Evolutionary conservation across 2,888 invertebrate genomes (phyloP).

Genomic region (Branchinecta sandiegonensis): DNA sequence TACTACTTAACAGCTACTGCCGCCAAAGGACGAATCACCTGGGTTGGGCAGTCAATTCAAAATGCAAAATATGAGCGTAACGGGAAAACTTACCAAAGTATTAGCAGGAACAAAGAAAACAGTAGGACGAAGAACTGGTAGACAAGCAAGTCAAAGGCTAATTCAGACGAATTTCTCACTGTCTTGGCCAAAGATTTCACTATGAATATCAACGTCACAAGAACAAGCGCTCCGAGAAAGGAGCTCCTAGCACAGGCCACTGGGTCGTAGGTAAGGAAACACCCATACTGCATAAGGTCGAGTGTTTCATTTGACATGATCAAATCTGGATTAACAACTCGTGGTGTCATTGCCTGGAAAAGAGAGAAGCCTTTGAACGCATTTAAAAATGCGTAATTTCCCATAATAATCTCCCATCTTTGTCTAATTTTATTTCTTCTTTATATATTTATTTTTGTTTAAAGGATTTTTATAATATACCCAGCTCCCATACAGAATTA

Average conservation of each 20-base stretch:
- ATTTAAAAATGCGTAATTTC: too few relatives aligned
- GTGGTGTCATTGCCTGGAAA: too few relatives aligned
- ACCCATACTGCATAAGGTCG: constrained; percentile 5
- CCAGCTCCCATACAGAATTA: too few relatives aligned
- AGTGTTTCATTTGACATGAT: constrained; percentile 7
- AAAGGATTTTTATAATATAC: too few relatives aligned
- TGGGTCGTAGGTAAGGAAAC: constrained; percentile 3
- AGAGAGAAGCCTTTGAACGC: too few relatives aligned
- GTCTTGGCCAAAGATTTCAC: background rate
- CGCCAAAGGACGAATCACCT: too few relatives aligned
- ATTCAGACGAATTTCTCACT: background rate
- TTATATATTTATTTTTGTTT: too few relatives aligned
- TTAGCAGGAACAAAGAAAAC: background rate
- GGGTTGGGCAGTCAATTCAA: too few relatives aligned
- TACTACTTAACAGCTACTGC: too few relatives aligned
- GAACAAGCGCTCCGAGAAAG: background rate
- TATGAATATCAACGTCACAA: background rate
- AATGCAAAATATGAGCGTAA: background rate
- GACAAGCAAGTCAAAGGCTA: background rate
- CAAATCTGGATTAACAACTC: background rate
- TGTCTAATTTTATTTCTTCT: too few relatives aligned
- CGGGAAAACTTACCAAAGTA: background rate
- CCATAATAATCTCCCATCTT: too few relatives aligned
- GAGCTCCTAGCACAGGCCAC: constrained; percentile 11
- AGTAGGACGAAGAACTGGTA: constrained; percentile 2